These are phyloP conservation scores for Gerris buenoi DNA, from an alignment of 1,140 invertebrate genomes.

Conservation along the genomic window DNA sequence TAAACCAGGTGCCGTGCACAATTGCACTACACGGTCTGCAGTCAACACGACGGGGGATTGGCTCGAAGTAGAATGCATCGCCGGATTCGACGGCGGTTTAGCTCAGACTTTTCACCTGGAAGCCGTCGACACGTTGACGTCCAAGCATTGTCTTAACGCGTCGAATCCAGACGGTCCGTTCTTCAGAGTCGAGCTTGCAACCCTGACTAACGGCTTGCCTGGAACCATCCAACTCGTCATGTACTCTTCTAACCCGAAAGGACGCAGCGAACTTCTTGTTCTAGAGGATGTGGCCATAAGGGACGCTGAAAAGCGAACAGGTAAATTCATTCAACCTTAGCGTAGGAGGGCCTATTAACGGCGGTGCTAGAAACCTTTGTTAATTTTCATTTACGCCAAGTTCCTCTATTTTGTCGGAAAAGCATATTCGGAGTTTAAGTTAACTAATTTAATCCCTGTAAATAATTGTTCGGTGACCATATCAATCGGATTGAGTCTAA, in stretches of 20 bases:
- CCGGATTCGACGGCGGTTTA: slow-evolving; percentile 69
- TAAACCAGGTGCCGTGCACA: slow-evolving; percentile 60
- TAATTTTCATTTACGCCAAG: no score
- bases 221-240: slow-evolving; percentile 55
- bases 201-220: slow-evolving; percentile 42
- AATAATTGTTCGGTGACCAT: no score
- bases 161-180: slow-evolving; percentile 40
- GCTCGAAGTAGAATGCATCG: slow-evolving; percentile 51
- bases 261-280: slow-evolving; percentile 59
- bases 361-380: no score
- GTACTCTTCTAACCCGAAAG: slow-evolving; percentile 75
- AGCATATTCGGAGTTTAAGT: no score
- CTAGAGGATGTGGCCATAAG: slow-evolving; percentile 73
- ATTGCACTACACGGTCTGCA: slow-evolving; percentile 61
- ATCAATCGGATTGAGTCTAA: no score
- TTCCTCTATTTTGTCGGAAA: no score
- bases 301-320: slow-evolving; percentile 69
- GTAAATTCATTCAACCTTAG: no score
- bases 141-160: slow-evolving; percentile 50
- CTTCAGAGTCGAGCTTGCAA: slow-evolving; percentile 50
- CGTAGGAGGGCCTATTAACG: no score
- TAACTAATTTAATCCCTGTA: no score
- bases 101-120: slow-evolving; percentile 67
- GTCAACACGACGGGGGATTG: slow-evolving; percentile 50
- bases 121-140: slow-evolving; percentile 54